A percentile compares a stretch with the other conserved stretches of the same genome.
phyloP scores from a whole-genome alignment of 2,797 vertebrate species.

The Clamator glandarius region DNA sequence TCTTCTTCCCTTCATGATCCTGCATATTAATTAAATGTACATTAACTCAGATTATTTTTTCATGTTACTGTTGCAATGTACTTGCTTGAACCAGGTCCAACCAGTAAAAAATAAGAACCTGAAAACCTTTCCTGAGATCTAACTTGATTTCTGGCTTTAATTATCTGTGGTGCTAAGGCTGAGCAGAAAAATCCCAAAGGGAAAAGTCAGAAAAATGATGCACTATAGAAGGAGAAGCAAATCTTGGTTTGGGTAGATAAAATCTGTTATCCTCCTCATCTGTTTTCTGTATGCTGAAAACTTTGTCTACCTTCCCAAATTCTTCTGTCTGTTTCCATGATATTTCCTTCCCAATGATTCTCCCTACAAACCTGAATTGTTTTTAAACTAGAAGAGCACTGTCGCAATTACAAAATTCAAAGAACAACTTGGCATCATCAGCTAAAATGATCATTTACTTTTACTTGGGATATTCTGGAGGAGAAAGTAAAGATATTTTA shows the following conservation, averaged over 20 bases:
- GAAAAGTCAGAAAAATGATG: neutral
- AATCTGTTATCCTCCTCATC: neutral
- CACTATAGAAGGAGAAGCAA: neutral
- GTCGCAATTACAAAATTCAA: neutral
- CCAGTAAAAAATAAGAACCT: neutral
- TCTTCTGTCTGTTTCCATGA: neutral
- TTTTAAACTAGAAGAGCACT: neutral
- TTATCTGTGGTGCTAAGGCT: neutral
- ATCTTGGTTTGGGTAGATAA: neutral
- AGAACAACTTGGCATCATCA: neutral
- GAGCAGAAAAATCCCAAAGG: neutral
- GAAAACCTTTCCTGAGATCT: neutral
- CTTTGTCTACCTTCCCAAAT: neutral
- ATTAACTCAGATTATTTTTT: neutral
- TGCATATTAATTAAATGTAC: neutral
- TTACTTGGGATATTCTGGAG: neutral
- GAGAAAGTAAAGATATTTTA: neutral
- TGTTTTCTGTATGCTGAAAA: neutral
- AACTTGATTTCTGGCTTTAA: neutral
- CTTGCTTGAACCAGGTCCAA: neutral
- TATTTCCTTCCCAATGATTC: neutral
- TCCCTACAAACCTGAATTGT: neutral
- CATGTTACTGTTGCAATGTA: accelerated
- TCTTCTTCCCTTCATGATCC: neutral
- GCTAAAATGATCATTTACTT: neutral